Base-by-base conservation (phyloP, 1,140 invertebrate species). In the Heliconius congener region DNA sequence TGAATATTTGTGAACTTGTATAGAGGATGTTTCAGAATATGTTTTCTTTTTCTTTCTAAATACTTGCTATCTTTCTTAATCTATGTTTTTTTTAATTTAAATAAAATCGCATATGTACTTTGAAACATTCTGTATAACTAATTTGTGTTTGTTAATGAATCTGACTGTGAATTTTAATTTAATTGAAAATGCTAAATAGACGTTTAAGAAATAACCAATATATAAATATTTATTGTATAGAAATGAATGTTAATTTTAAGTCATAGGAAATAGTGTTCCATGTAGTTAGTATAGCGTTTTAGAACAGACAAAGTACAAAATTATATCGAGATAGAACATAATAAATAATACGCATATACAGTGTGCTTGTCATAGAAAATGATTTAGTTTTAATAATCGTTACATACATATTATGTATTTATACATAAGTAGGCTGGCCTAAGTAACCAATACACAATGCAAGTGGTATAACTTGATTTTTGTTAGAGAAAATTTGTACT, bases 141-240 rank as follows among this genome's bases (percentile, higher is more conserved):
- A 57, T 57, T 57, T 57, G 55, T 57, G 60, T 6, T 30, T 66
- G 60, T 66, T 66, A 66, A 60, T 60, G 55, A 27, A 66, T 66
- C 11, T 66, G 60, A 66, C 60, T 66, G 60, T 66, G 60, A 66
- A 30, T 66, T 30, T 13, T 66, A 30, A 30, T 27, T 66, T 66
- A 30, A 66, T 27, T 66, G 23, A 30, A 66, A 66, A 66, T 66
- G 60, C 13, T 23, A 66, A 66, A 30, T 66, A 66, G 60, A 23
- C 13, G 42, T 66, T 66, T 66, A 66, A 60, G n/a, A 27, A 66
- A 27, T 30, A 30, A 66, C 27, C 27, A 66, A 66, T 66, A 16
- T 66, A 27, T 66, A 66, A 66, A 66, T 66, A 66, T 66, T 66
- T 66, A 30, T 66, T 66, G 60, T 27, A 66, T 27, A 66, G 27